Percentiles rank a stretch among this genome's conserved stretches.
phyloP scores from a whole-genome alignment of 37 sponge, comb jelly and placozoan genomes.

The Spongia lamella region DNA sequence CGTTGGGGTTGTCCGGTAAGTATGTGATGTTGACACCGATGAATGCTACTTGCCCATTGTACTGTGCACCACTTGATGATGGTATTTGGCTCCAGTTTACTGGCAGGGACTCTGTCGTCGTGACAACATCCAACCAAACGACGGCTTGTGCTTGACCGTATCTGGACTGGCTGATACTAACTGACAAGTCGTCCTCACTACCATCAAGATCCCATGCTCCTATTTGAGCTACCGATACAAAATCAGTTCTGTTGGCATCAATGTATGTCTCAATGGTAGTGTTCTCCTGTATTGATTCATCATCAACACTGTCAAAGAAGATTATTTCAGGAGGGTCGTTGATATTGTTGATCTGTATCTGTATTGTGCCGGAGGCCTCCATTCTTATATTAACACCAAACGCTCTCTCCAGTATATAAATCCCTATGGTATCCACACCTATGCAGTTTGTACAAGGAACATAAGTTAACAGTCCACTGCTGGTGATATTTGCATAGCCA shows the following conservation, averaged over 20 bases:
- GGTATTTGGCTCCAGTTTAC: constrained; percentile 8
- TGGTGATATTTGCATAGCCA: constrained; percentile 53
- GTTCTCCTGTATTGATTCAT: neutral
- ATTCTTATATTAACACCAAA: constrained; percentile 46
- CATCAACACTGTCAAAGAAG: constrained; percentile 27
- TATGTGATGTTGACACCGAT: constrained; percentile 67
- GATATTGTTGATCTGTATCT: constrained; percentile 41
- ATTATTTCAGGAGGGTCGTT: constrained; percentile 52
- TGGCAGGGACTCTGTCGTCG: constrained; percentile 49
- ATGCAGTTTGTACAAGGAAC: constrained; percentile 72
- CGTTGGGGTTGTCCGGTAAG: constrained; percentile 30
- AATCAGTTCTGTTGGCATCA: constrained; percentile 51
- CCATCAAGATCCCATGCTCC: constrained; percentile 78
- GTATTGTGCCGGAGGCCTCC: constrained; percentile 16
- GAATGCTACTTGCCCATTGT: constrained; percentile 58
- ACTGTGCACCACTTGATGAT: neutral
- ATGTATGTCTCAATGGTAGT: constrained; percentile 8
- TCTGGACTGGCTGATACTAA: neutral
- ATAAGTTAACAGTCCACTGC: constrained; percentile 56
- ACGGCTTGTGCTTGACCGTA: neutral
- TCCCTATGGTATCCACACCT: constrained; percentile 46
- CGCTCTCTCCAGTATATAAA: constrained; percentile 50
- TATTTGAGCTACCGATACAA: constrained; percentile 30
- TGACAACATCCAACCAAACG: constrained; percentile 56
- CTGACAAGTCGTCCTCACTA: constrained; percentile 48